These are phyloP conservation scores for Zygaena filipendulae DNA, from an alignment of 2,888 invertebrate genomes.

Conservation along the genomic window DNA sequence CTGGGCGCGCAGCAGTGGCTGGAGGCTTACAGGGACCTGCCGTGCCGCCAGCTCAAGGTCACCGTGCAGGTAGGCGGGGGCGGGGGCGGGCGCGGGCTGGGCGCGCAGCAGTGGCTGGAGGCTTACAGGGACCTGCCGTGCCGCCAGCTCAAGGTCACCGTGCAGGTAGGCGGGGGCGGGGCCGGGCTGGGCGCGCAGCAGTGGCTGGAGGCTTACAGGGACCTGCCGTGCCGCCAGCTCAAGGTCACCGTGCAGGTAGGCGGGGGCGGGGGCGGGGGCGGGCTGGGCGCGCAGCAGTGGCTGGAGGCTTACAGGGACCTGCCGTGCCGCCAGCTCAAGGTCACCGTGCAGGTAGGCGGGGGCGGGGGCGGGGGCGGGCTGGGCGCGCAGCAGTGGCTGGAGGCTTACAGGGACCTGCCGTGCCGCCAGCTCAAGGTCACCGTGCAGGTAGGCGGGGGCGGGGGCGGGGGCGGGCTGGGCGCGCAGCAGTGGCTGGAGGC, in stretches of 20 bases:
- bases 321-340: slow-evolving; percentile 89
- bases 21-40: slow-evolving; percentile 83
- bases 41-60: slow-evolving; percentile 89
- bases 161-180: slow-evolving; percentile 72
- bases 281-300: slow-evolving; percentile 86
- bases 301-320: slow-evolving; percentile 83
- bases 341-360: slow-evolving; percentile 79
- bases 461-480: slow-evolving; percentile 83
- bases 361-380: slow-evolving; percentile 84
- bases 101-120: slow-evolving; percentile 79
- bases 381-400: slow-evolving; percentile 82
- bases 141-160: slow-evolving; percentile 85
- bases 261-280: no score
- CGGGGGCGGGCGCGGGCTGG: slow-evolving; percentile 82
- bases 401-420: slow-evolving; percentile 86
- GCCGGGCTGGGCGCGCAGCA: slow-evolving; percentile 81
- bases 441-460: slow-evolving; percentile 76
- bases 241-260: slow-evolving; percentile 84
- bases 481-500: slow-evolving; percentile 81
- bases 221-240: slow-evolving; percentile 88
- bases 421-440: slow-evolving; percentile 89
- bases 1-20: slow-evolving; percentile 87
- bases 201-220: slow-evolving; percentile 86
- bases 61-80: slow-evolving; percentile 77
- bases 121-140: slow-evolving; percentile 89